Base-by-base conservation (phyloP, 2,797 vertebrate species). In the Gobionotothen gibberifrons region DNA sequence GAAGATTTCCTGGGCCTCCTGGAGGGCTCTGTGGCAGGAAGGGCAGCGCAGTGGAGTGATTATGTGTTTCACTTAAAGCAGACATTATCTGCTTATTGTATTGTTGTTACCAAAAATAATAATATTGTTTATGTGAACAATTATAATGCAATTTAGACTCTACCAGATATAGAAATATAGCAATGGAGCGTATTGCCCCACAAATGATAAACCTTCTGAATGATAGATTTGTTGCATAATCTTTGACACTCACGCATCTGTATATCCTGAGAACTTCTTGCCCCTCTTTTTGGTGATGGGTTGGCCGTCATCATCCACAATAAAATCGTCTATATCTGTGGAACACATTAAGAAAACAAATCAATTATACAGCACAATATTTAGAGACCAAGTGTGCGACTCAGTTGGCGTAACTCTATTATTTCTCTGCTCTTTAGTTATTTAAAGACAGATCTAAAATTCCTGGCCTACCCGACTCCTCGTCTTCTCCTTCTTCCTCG, bases 1-100 rank as follows among this genome's bases (percentile, higher is more conserved):
- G 0, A 99, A 99, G 72, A 99, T 99, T 83, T 99, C 98, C 88
- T 99, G 98, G 72, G 98, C 98, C 89, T 99, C 98, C 64, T 99
- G 98, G 54, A 99, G 94, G 60, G 98, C 98, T 60, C 98, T 99
- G 90, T 14, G 26, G 19, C 62, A 47, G 3, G 4, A 71, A 6
- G 0, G 39, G 59, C 12, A 62, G 26, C 2, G 36, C 57, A 40
- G 40, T 32, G 32, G 19, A 48, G 22, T 5, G 21, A 66, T 61
- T 55, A 6, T 8, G 1, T 43, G 5, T 16, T 63, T 68, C 15
- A 29, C 9, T 69, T 26, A 44, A 39, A 21, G 16, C 7, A 61
- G 32, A 3, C 3, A 26, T 71, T 40, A 51, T 16, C 29, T 22
- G 44, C 29, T 26, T 17, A 16, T 19, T 2, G 2, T 58, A 26